These are phyloP conservation scores for Drosophila varians DNA, from an alignment of 1,140 invertebrate species.

Conservation along the genomic window DNA sequence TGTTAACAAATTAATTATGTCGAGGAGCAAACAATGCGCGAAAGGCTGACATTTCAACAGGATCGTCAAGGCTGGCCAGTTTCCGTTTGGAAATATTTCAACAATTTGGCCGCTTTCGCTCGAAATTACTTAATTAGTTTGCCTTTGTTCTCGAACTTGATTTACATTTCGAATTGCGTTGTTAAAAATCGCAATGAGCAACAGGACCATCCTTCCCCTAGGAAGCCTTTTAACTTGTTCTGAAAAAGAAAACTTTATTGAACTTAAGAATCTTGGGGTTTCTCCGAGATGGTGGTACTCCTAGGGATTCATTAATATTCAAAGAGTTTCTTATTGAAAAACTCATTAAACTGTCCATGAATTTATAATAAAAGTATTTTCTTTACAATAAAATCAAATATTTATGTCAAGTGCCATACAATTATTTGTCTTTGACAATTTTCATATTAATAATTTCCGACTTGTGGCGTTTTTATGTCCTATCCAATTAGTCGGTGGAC, in stretches of 20 bases:
- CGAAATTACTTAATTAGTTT: constrained; percentile 44
- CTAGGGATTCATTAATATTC: neutral
- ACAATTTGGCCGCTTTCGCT: constrained; percentile 9
- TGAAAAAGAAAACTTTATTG: constrained; percentile 13
- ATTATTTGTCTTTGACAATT: neutral
- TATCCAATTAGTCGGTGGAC: constrained; percentile 30
- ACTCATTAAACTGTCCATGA: neutral
- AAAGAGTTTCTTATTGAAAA: neutral
- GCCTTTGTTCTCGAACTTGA: constrained; percentile 38
- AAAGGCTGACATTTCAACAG: constrained; percentile 54
- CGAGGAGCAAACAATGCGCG: constrained; percentile 54
- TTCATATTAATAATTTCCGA: constrained; percentile 6
- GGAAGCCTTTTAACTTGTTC: constrained; percentile 6
- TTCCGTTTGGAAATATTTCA: constrained; percentile 39
- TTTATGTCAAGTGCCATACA: neutral
- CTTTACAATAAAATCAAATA: neutral
- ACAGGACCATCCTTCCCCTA: neutral
- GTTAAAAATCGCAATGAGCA: neutral
- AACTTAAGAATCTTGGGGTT: neutral
- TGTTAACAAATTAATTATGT: constrained; percentile 73
- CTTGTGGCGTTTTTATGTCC: constrained; percentile 10
- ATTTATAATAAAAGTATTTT: neutral
- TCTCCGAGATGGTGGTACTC: neutral
- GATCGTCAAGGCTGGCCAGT: constrained; percentile 14
- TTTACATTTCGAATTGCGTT: constrained; percentile 36